Evolutionary conservation across 2,797 vertebrate species (phyloP), one percentile per base, ranked within the genome.

Genomic region (Petrocephalus schoutedeni): DNA sequence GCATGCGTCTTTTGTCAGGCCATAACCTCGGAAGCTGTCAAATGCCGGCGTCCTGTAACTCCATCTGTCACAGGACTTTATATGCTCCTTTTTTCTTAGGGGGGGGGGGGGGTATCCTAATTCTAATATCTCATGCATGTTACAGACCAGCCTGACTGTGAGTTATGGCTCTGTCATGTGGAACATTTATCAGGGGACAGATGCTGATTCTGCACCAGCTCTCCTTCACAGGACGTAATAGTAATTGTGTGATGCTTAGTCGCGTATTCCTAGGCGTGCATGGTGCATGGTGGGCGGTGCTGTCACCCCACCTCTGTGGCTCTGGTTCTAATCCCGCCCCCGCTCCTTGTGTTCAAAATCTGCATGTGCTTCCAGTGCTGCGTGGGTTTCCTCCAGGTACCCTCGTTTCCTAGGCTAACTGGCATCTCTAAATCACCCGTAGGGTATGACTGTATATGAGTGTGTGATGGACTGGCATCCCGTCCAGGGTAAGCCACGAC

Each of bases 1-100:
- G 14, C 45, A 88, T 88, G 85, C 67, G 85, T 88, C 85, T 64
- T 88, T 54, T 89, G 89, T 91, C 89, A 61, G 83, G 89, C 91
- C 89, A 92, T 91, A 93, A 92, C 90, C 89, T 86, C 88, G 87
- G 88, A 89, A 90, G 90, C 90, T 92, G 91, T 93, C 92, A 92
- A 86, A 89, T 89, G 67, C 86, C 87, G 87, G 91, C 90, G 74
- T 67, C n/a, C 87, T 87, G 36, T 86, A 87, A 86, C 71, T 87
- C 91, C 89, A 88, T 86, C 84, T 92, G 92, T 90, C 92, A 91
- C 86, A 45, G 80, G 88, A 88, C 91, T 91, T 91, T 91, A 90
- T 89, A 85, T 61, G 83, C 87, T 89, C 87, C 71, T 87, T 86
- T 10, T 85, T 49, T 84, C 12, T 23, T 6, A 4, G 2, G 51